Evolutionary conservation across 2,888 invertebrate genomes (phyloP), one percentile per base, ranked within the genome.

Genomic region (Zhuqinia jingwanae): DNA sequence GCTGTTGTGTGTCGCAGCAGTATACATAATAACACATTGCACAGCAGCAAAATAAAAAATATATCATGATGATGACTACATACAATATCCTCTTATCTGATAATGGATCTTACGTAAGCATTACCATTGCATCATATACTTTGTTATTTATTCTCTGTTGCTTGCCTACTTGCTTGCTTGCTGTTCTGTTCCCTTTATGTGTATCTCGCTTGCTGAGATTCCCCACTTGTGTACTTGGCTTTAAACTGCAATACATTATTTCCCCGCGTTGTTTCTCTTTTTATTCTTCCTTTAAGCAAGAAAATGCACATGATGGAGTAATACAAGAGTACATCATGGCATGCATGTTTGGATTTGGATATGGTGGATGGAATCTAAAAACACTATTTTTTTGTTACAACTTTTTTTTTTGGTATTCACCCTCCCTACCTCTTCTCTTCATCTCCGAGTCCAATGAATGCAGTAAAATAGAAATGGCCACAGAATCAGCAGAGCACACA

Each of bases 171-270:
- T 17, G n/a, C n/a, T n/a, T n/a, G n/a, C n/a, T n/a, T n/a, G n/a
- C n/a, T n/a, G n/a, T n/a, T n/a, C n/a, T n/a, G n/a, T n/a, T n/a
- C n/a, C n/a, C 36, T 8, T 36, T 36, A 6, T 36, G 8, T 36
- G 36, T 8, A 6, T 8, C 8, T 36, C 36, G 8, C 36, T 36
- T 36, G 36, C 36, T 36, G 36, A 36, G 42, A 65, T 65, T 65
- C 42, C 68, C 45, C 45, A 45, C 68, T 68, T 68, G 68, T 68
- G 45, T 22, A 15, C 60, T 27, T 30, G 27, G 27, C 15, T 36
- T 8, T 6, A 36, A 60, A 60, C 63, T 63, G 63, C 63, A 27
- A 15, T 50, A n/a, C 13, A 15, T 50, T 50, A n/a, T 30, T 65
- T 36, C 15, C 30, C 63, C 63, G n/a, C n/a, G n/a, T n/a, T n/a